Evolutionary conservation across 2,797 vertebrate genomes (phyloP), one percentile per base, ranked within the genome.

Genomic region (Poecilia gillii): DNA sequence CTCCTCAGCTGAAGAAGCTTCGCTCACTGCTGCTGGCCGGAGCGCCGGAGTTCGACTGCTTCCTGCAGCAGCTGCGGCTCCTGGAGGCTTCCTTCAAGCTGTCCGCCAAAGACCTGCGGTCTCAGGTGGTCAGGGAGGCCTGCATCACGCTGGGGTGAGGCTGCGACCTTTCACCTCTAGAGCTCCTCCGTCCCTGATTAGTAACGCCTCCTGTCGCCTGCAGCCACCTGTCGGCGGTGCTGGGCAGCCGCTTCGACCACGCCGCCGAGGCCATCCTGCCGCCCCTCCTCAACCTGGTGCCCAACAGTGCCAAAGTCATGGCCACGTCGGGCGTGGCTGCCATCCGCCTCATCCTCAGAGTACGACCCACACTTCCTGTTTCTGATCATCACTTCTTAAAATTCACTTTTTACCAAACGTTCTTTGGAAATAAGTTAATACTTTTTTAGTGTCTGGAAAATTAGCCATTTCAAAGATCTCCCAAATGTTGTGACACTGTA

Each of bases 301-400:
- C 98, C 1, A 99, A 99, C 91, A 97, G 97, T 93, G 97, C 98
- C 96, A 99, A 98, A 95, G 91, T 99, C 82, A 99, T 99, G 95
- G 97, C 98, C 90, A 97, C 97, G 28, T 99, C 97, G 18, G 98
- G 98, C 66, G 85, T 97, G 72, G 97, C 97, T 80, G 95, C 95
- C 87, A 96, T 98, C 84, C 96, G 97, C 82, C 94, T 99, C 94
- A 98, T 99, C 87, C 97, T 99, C 86, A 92, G 95, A 88, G 98
- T 99, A 91, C 84, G 96, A 96, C 72, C 6, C 14, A 5, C 36
- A 59, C 51, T 18, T 51, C 1, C 12, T 76, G 25, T 4, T 57
- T 55, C 55, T 59, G n/a, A 0, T 31, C n/a, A 14, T 16, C 57
- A 16, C 57, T 2, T 16, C 28, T 55, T 31, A 51, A 51, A 51